Evolutionary conservation across 2,888 invertebrate genomes (phyloP).

Genomic region (Lepeophtheirus nordmannii): DNA sequence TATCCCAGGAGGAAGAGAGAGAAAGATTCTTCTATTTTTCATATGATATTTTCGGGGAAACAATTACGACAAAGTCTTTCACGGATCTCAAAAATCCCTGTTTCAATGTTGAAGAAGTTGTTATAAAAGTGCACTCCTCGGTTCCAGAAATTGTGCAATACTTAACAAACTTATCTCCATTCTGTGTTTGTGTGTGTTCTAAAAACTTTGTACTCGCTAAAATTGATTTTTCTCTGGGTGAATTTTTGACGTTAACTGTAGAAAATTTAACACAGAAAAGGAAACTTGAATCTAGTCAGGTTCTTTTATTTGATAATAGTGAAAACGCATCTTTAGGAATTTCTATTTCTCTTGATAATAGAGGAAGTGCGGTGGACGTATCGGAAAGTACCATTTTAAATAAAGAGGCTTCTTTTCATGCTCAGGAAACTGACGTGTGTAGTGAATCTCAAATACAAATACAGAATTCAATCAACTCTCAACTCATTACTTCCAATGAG

Average conservation of each 20-base stretch:
- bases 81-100: not conserved
- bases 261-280: not conserved
- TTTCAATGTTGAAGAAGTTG: not conserved
- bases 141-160: not conserved
- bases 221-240: not conserved
- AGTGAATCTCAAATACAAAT: too few species aligned
- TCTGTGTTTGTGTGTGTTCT: not conserved
- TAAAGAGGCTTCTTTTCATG: too few species aligned
- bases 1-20: not conserved
- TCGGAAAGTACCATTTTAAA: too few species aligned
- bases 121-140: not conserved
- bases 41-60: not conserved
- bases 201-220: not conserved
- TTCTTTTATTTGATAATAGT: not conserved
- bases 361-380: too few species aligned
- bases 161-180: not conserved
- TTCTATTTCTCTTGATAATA: not conserved
- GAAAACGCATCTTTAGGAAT: not conserved
- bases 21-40: not conserved
- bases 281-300: not conserved
- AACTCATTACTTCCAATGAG: too few species aligned
- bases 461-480: too few species aligned
- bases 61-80: not conserved
- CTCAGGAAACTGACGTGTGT: too few species aligned
- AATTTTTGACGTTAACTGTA: not conserved